Evolutionary conservation across 2,888 invertebrate genomes (phyloP).

Genomic region (Microplitis manilae): DNA sequence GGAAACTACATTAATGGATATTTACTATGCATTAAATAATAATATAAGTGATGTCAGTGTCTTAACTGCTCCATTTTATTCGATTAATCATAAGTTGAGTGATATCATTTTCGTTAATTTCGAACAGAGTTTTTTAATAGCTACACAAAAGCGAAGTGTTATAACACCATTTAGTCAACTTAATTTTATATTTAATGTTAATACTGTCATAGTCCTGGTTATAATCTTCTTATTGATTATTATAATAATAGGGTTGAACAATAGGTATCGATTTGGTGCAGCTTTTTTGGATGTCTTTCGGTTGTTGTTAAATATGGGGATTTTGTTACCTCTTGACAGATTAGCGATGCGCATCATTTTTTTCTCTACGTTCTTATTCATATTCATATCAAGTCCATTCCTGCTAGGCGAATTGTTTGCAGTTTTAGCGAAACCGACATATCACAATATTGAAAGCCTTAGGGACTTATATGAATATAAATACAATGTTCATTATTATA

Average conservation of each 20-base stretch:
- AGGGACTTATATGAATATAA: not conserved
- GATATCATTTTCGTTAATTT: not conserved
- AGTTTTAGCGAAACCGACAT: not conserved
- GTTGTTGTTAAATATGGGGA: not conserved
- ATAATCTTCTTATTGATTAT: not conserved
- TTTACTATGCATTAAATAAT: too few species aligned
- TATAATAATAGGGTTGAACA: not conserved
- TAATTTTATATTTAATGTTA: not conserved
- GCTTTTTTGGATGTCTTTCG: not conserved
- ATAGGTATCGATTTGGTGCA: not conserved
- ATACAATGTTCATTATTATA: not conserved
- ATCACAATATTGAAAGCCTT: not conserved
- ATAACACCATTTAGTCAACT: not conserved
- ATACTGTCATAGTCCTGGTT: not conserved
- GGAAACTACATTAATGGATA: not conserved
- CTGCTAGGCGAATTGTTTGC: not conserved
- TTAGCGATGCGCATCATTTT: not conserved
- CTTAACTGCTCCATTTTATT: not conserved
- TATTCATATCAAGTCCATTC: not conserved
- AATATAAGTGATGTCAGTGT: not conserved
- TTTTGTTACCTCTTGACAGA: not conserved
- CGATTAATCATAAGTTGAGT: not conserved
- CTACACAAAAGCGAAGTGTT: not conserved
- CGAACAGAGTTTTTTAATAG: not conserved
- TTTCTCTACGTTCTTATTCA: not conserved